These are phyloP conservation scores for Cacatua alba DNA, from an alignment of 2,113 vertebrate genomes.

Conservation along the genomic window DNA sequence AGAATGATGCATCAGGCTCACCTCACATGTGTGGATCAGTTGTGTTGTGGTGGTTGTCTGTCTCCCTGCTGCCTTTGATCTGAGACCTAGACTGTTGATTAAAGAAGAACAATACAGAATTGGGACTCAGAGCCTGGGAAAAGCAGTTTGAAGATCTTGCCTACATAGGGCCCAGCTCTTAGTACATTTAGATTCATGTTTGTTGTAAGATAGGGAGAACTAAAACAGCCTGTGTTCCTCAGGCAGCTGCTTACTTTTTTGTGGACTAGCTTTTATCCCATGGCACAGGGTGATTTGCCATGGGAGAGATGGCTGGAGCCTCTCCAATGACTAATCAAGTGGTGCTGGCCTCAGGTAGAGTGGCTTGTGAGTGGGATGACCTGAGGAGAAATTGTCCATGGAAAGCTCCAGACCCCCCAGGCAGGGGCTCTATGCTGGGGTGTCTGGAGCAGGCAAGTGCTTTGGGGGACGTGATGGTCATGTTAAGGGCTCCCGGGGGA, in stretches of 20 bases:
- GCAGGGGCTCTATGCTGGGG: not conserved
- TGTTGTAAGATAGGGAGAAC: not conserved
- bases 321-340: not conserved
- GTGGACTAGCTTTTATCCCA: not conserved
- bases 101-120: not conserved
- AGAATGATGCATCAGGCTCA: not conserved
- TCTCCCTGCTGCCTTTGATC: not conserved
- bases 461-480: fast-evolving
- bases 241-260: not conserved
- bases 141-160: not conserved
- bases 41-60: fast-evolving
- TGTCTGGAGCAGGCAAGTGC: not conserved
- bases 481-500: not conserved
- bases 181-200: not conserved
- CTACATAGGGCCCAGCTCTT: not conserved
- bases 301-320: not conserved
- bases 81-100: not conserved
- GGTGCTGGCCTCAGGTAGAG: not conserved
- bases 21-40: not conserved
- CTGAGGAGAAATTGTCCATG: not conserved
- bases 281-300: not conserved
- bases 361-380: not conserved
- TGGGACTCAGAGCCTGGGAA: not conserved
- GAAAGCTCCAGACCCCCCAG: not conserved
- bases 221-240: not conserved